phyloP scores from a whole-genome alignment of 2,888 invertebrate species.

The Bellardia bayeri region DNA sequence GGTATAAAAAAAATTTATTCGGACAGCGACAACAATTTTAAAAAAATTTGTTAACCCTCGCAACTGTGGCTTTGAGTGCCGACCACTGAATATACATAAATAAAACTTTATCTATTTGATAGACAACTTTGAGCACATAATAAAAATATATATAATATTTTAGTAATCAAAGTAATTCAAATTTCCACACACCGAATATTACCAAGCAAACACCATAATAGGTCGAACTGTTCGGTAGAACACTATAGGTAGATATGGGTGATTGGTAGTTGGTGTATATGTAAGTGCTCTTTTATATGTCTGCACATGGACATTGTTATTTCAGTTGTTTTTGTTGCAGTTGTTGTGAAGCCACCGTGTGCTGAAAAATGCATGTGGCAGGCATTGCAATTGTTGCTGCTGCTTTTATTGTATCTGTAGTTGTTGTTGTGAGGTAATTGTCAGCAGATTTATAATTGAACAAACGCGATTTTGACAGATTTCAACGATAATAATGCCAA shows the following conservation, averaged over 20 bases:
- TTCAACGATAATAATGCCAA: constrained; percentile 75
- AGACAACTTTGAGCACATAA: no score
- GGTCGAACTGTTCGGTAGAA: not conserved
- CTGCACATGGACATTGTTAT: constrained; percentile 30
- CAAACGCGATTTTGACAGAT: constrained; percentile 77
- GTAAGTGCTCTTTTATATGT: constrained; percentile 9
- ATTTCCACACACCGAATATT: not conserved
- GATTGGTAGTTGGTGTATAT: not conserved
- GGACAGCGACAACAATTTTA: no score
- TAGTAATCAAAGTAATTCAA: not conserved
- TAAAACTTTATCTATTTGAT: no score
- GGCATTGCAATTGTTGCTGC: constrained; percentile 45
- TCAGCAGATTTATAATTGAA: constrained; percentile 76
- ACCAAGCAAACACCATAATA: no score
- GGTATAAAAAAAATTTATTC: no score
- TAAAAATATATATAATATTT: no score
- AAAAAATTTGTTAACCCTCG: no score
- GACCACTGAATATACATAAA: no score
- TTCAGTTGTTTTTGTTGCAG: constrained; percentile 24
- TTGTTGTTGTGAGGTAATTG: constrained; percentile 74
- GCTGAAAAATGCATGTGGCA: constrained; percentile 60
- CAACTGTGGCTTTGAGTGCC: no score
- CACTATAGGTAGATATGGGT: not conserved
- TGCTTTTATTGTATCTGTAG: constrained; percentile 56
- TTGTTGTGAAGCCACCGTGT: constrained; percentile 53